Conservation (phyloP, 2,113 vertebrate species). For the Salvelinus sp. region DNA sequence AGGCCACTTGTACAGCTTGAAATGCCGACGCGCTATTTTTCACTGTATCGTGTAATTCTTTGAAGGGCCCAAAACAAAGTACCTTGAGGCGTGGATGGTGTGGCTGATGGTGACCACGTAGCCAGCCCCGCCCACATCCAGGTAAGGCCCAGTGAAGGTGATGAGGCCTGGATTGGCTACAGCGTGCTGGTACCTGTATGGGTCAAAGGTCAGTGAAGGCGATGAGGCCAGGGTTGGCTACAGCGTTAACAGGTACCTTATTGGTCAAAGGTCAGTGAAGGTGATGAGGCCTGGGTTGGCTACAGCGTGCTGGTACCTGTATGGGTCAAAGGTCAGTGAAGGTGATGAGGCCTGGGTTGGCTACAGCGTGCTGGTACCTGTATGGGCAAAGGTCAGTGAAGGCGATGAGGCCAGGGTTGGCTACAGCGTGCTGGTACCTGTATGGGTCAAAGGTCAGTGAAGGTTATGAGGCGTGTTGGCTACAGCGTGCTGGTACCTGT, state of each 20-base stretch:
- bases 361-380: slow-evolving; percentile 97
- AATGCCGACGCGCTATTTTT: background rate
- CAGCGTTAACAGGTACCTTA: no score
- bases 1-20: background rate
- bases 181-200: slow-evolving; percentile 92
- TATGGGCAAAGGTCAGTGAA: slow-evolving; percentile 75
- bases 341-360: slow-evolving; percentile 94
- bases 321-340: slow-evolving; percentile 74
- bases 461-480: slow-evolving; percentile 95
- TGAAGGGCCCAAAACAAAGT: slow-evolving; percentile 6
- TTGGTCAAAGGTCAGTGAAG: no score
- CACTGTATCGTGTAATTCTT: background rate
- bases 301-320: slow-evolving; percentile 87
- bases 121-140: slow-evolving; percentile 94
- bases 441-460: slow-evolving; percentile 72
- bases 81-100: slow-evolving; percentile 97
- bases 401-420: slow-evolving; percentile 94
- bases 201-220: background rate
- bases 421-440: slow-evolving; percentile 96
- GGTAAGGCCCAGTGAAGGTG: slow-evolving; percentile 94
- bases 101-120: slow-evolving; percentile 98
- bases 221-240: no score
- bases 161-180: slow-evolving; percentile 95
- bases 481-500: slow-evolving; percentile 95
- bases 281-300: no score